Evolutionary conservation across 1,140 invertebrate genomes (phyloP).

Genomic region (Meloidogyne floridensis): DNA sequence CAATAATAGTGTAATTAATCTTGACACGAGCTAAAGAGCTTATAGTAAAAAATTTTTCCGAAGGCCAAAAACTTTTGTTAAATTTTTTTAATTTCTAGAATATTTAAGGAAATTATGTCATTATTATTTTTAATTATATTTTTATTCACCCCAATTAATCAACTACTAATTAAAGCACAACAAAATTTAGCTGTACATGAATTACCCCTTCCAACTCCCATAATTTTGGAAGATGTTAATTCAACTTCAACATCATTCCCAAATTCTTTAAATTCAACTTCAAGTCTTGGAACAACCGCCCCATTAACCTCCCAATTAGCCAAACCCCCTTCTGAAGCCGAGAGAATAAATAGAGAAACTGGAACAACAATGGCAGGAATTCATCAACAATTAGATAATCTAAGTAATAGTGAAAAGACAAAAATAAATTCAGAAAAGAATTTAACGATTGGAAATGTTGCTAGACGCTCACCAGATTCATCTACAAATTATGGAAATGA

Average conservation of each 20-base stretch:
- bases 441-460: background rate
- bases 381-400: background rate
- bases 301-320: background rate
- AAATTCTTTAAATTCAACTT: background rate
- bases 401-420: background rate
- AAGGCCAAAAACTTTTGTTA: too few species aligned
- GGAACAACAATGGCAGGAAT: background rate
- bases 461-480: background rate
- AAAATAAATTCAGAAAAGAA: background rate
- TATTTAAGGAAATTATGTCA: too few species aligned
- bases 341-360: background rate
- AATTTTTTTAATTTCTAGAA: too few species aligned
- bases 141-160: background rate
- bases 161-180: background rate
- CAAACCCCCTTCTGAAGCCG: background rate
- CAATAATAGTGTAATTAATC: too few species aligned
- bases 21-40: too few species aligned
- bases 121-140: background rate
- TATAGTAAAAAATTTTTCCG: too few species aligned
- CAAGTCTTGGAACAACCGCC: background rate
- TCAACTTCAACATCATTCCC: background rate
- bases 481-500: background rate
- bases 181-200: background rate
- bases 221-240: background rate
- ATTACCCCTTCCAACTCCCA: background rate